These are phyloP conservation scores for Catalaphyllia jardinei DNA, from an alignment of 64 coral and sea anemone species.

Conservation along the genomic window DNA sequence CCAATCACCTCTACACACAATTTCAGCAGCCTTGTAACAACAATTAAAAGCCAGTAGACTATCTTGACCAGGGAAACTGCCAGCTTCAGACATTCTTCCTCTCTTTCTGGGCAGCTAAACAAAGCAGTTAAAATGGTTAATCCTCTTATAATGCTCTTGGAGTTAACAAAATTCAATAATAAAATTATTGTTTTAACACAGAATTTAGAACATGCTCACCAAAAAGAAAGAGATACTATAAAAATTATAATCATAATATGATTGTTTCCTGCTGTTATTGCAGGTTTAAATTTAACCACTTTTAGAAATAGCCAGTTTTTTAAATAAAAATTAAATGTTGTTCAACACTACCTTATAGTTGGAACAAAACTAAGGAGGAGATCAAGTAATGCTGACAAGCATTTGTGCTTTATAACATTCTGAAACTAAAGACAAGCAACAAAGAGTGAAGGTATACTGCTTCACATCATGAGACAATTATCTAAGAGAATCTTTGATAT, in stretches of 20 bases:
- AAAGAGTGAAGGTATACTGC: too few relatives aligned
- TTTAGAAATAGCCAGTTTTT: too few relatives aligned
- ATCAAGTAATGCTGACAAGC: slow-evolving; percentile 84
- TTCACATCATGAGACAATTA: neutral
- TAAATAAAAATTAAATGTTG: too few relatives aligned
- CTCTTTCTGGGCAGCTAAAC: slow-evolving; percentile 77
- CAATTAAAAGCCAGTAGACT: slow-evolving; percentile 90
- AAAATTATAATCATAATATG: too few relatives aligned
- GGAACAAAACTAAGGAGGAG: slow-evolving; percentile 77
- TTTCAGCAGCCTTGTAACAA: slow-evolving; percentile 85
- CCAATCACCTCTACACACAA: slow-evolving; percentile 76
- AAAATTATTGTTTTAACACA: too few relatives aligned
- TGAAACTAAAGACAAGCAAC: slow-evolving; percentile 73
- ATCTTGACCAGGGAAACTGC: slow-evolving; percentile 79
- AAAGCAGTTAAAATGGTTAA: neutral
- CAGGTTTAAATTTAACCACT: too few relatives aligned
- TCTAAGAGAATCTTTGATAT: neutral
- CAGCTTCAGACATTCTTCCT: slow-evolving; percentile 70
- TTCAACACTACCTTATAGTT: slow-evolving; percentile 80
- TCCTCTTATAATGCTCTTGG: neutral
- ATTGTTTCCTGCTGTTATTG: too few relatives aligned
- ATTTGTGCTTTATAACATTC: slow-evolving; percentile 87
- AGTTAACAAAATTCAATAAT: neutral
- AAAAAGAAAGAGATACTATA: too few relatives aligned
- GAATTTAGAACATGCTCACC: too few relatives aligned